phyloP scores from a whole-genome alignment of 2,113 vertebrate species.

The Psittacus erithacus region DNA sequence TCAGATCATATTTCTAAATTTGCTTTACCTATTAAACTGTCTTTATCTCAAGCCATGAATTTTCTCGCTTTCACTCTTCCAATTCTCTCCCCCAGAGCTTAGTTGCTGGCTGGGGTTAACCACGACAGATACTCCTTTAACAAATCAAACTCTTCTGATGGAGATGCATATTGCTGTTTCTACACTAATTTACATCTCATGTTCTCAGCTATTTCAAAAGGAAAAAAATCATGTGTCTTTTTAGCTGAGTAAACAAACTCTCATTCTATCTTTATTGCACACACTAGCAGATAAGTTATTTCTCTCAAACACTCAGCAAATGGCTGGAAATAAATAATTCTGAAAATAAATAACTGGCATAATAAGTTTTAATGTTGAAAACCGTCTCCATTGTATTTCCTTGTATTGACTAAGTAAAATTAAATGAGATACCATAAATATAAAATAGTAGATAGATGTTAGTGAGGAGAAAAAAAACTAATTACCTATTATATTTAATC shows the following conservation, averaged over 20 bases:
- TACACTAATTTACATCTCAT: slow-evolving; percentile 9
- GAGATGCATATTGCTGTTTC: not conserved
- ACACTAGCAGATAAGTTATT: slow-evolving; percentile 25
- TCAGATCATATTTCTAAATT: not conserved
- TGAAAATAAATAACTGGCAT: slow-evolving; percentile 29
- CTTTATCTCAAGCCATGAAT: not conserved
- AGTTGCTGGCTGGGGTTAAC: not conserved
- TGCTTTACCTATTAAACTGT: not conserved
- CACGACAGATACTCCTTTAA: not conserved
- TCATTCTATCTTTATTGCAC: slow-evolving; percentile 53
- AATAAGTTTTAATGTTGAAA: slow-evolving; percentile 44
- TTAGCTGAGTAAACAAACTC: slow-evolving; percentile 12
- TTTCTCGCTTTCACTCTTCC: not conserved
- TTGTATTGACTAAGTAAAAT: slow-evolving; percentile 25
- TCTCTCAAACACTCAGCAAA: slow-evolving; percentile 18
- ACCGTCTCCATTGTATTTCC: not conserved
- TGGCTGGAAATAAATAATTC: slow-evolving; percentile 40
- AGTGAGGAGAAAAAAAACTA: not conserved
- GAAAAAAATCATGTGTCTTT: slow-evolving; percentile 37
- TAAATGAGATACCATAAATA: slow-evolving; percentile 39
- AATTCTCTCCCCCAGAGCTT: not conserved
- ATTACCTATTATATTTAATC: not conserved
- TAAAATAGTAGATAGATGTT: not conserved
- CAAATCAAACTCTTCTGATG: not conserved
- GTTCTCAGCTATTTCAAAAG: slow-evolving; percentile 9